phyloP scores from a whole-genome alignment of 2,797 vertebrate species.

The Enteromius viviparus region DNA sequence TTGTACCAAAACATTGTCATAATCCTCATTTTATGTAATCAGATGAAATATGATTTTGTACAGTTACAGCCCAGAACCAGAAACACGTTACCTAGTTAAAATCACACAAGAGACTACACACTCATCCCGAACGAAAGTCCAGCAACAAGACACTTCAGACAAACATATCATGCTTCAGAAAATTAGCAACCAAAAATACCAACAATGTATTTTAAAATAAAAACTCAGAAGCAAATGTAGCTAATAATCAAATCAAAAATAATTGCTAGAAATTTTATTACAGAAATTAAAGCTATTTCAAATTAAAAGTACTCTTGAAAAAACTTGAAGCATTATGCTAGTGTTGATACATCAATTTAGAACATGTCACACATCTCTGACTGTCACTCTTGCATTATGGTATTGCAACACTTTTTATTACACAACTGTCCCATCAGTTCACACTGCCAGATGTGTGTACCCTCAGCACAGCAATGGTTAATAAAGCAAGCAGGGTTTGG shows the following conservation, averaged over 20 bases:
- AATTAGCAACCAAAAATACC: not conserved
- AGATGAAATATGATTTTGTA: slow-evolving; percentile 1
- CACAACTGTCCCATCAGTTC: not conserved
- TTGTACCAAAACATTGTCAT: not conserved
- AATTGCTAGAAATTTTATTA: not conserved
- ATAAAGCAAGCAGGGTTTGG: not conserved
- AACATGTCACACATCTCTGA: not conserved
- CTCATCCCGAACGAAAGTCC: slow-evolving; percentile 10
- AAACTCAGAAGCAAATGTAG: not conserved
- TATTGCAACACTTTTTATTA: not conserved
- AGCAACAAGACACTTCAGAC: slow-evolving; percentile 13
- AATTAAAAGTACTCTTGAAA: not conserved
- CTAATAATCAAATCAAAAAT: not conserved
- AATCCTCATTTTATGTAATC: not conserved
- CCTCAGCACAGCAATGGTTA: slow-evolving; percentile 1
- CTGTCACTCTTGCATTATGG: not conserved
- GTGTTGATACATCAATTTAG: not conserved
- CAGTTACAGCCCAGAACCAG: slow-evolving; percentile 16
- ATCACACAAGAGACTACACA: slow-evolving; percentile 22
- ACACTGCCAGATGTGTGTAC: not conserved
- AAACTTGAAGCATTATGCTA: not conserved
- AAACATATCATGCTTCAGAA: not conserved
- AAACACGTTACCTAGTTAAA: slow-evolving; percentile 35
- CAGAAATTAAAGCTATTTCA: not conserved
- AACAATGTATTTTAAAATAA: not conserved